Evolutionary conservation across 2,888 invertebrate species (phyloP), one percentile per base, ranked within the genome.

Genomic region (Argyresthia albistria): DNA sequence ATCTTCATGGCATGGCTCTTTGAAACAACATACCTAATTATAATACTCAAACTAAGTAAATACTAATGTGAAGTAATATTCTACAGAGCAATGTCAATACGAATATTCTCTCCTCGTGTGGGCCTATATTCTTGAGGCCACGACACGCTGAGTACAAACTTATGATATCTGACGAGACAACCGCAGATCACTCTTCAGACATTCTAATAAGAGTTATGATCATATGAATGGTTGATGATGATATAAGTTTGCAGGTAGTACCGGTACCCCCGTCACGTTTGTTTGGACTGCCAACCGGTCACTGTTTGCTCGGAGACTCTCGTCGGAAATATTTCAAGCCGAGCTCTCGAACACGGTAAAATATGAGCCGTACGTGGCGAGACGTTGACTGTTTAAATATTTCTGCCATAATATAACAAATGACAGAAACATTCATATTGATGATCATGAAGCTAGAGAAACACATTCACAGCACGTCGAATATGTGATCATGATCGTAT

Each of bases 211-310:
- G 45, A 45, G 45, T 45, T 10, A 45, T 14, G 16, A 45, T 45
- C 15, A 15, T 16, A 25, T 14, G 25, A 25, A 25, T 25, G 25
- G 25, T 25, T 25, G 25, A 25, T 25, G 25, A 25, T 25, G 12
- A 45, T 10, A 1, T 37, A 37, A 37, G 10, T 36, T 48, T 36
- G 48, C 37, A 48, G 16, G 43, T 36, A 45, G 11, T 36, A 51
- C 15, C 43, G 45, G 51, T 45, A 45, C 45, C 45, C 12, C 59
- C 69, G 59, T 62, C 59, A 60, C 65, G 71, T 70, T 67, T 86
- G 75, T 86, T 82, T 84, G 75, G 64, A 70, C 72, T 81, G 73
- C 70, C 72, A 69, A 83, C 82, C 83, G 84, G 83, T 84, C 86
- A 73, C 70, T 87, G 72, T 87, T 87, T 86, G 75, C 73, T 69